Evolutionary conservation across 2,113 vertebrate genomes (phyloP).

Genomic region (Atlantisia rogersi): DNA sequence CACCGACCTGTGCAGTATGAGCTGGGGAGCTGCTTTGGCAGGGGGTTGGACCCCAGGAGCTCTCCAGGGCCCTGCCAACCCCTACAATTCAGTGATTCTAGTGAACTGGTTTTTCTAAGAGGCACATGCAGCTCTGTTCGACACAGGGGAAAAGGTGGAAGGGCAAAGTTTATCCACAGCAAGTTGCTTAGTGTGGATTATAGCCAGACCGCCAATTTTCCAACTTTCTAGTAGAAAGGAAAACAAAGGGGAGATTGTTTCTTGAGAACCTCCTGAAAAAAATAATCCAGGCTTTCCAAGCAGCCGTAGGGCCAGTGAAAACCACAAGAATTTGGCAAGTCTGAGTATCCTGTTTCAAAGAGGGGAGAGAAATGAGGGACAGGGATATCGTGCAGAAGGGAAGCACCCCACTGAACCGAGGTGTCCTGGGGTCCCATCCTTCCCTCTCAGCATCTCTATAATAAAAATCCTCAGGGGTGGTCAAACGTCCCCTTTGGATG

Average conservation of each 20-base stretch:
- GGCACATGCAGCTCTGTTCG: rapidly evolving
- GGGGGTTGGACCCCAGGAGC: too few relatives aligned
- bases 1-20: too few relatives aligned
- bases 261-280: neutral
- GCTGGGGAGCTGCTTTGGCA: too few relatives aligned
- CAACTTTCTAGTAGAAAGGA: neutral
- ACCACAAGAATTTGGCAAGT: neutral
- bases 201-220: neutral
- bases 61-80: too few relatives aligned
- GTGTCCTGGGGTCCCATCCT: neutral
- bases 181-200: neutral
- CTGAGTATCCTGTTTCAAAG: neutral
- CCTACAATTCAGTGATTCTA: neutral
- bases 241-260: neutral
- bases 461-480: neutral
- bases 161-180: neutral
- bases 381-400: neutral
- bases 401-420: neutral
- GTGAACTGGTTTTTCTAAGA: neutral
- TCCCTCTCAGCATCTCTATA: neutral
- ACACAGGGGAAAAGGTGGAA: neutral
- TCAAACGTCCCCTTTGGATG: rapidly evolving
- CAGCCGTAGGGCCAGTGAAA: neutral
- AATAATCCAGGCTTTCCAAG: neutral
- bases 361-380: neutral